Base-by-base conservation (phyloP, 2,888 invertebrate genomes). In the Dermolepida albohirtum region DNA sequence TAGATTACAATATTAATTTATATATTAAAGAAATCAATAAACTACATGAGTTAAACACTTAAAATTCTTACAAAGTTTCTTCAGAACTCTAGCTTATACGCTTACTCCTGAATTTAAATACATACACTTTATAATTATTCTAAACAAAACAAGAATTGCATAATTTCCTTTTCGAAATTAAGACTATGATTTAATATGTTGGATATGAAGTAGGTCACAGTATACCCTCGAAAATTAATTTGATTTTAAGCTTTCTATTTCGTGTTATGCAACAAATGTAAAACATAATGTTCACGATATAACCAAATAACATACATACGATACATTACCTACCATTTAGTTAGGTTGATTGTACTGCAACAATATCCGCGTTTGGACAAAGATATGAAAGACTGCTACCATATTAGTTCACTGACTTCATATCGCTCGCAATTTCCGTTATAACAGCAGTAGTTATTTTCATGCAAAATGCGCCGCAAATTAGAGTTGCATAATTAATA, bases 401-500 rank as follows among this genome's bases (percentile, higher is more conserved):
- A 44, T 59, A 10, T 57, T 29, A 16, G 8, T 14, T 59, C 40
- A 34, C 8, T 39, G 11, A 40, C 52, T 47, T 47, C 7, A 47
- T 47, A 16, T 47, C 8, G 17, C 47, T 16, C 11, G 16, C 16
- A 54, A 39, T 39, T 34, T 39, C 40, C 39, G 52, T 52, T 34
- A 52, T 29, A 52, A 14, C 22, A 34, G 16, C 12, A 14, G 22
- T 12, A 34, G n/a, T 52, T 52, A 52, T 52, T 52, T 34, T 11
- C 39, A 39, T 14, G 10, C 22, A n/a, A 17, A 50, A 50, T 50
- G 10, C 50, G 16, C 10, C 22, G n/a, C 54, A 54, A 7, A 54
- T 54, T 54, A 39, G 14, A 16, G 8, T 54, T 54, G 54, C 39
- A 54, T 54, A 54, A 54, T 54, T 54, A 54, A 54, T 54, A 39